Conservation (phyloP, 2,888 invertebrate species). For the Himalopsyche kuldschensis region DNA sequence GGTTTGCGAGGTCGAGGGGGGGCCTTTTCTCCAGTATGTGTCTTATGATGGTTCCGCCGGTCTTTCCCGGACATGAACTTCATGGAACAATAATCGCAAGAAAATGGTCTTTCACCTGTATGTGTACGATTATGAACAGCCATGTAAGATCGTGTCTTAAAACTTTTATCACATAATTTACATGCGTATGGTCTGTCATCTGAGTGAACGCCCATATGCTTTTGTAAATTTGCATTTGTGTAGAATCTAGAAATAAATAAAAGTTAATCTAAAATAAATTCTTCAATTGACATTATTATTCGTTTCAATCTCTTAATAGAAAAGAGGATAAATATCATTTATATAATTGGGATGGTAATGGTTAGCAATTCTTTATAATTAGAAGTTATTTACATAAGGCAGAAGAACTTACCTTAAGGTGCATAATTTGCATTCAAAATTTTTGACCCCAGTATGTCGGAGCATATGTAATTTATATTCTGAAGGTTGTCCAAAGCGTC, state of each 20-base stretch:
- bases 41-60: conserved; percentile 50
- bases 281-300: not conserved
- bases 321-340: too few species aligned
- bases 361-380: too few species aligned
- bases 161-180: conserved; percentile 52
- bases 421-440: conserved; percentile 32
- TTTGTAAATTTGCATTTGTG: conserved; percentile 45
- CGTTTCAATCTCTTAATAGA: too few species aligned
- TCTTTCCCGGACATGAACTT: conserved; percentile 47
- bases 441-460: conserved; percentile 35
- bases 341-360: too few species aligned
- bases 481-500: conserved; percentile 30
- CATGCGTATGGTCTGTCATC: conserved; percentile 46
- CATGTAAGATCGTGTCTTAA: conserved; percentile 46
- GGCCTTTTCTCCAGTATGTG: conserved; percentile 47
- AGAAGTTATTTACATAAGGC: not conserved
- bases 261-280: not conserved
- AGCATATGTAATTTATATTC: conserved; percentile 36
- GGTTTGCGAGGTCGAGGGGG: not conserved
- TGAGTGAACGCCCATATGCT: conserved; percentile 35
- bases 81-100: conserved; percentile 28
- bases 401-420: conserved; percentile 20
- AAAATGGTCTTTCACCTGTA: conserved; percentile 28
- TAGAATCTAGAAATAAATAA: conserved; percentile 43
- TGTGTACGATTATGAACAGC: conserved; percentile 50